Evolutionary conservation across 2,888 invertebrate species (phyloP), one percentile per base, ranked within the genome.

Genomic region (Hirtodrosophila histrioides): DNA sequence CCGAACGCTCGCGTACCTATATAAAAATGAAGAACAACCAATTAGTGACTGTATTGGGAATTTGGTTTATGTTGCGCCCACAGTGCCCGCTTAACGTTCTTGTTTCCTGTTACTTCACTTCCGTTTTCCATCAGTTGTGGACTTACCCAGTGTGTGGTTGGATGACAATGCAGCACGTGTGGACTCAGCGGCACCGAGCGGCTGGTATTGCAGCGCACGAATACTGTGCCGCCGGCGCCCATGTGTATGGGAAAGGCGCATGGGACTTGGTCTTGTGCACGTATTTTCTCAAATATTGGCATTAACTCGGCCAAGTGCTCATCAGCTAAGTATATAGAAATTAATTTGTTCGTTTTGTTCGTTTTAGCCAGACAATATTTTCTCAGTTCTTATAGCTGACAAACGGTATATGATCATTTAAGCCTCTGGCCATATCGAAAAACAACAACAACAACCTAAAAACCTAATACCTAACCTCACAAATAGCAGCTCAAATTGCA

Each of bases 291-390:
- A 94, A 97, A 97, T 93, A 97, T 97, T 91, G 97, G 97, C 96
- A 95, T 97, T 95, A 97, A 94, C 94, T 97, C 97, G 94, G 95
- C 96, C 95, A 97, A 94, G 94, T 97, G 96, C 94, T 97, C 97
- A 94, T 97, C 96, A 93, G 97, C 97, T 97, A 87, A 43, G 39
- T 55, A 61, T 61, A 49, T 62, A 50, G 55, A 72, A 69, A 64
- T 66, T 62, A 46, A 67, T 54, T 70, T 53, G 31, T 53, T 58
- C 31, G 31, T 27, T 37, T 55, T 39, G 43, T 48, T 24, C 55
- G 44, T 75, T 64, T 60, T 45, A 46, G 62, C 36, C 53, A 53
- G 57, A 23, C 33, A 45, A 33, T 37, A 35, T 46, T 33, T 23
- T 55, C 17, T 50, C 8, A 17, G 41, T 31, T 55, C 55, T 44